Base-by-base conservation (phyloP, 2,113 vertebrate genomes). In the Trinectes maculatus region DNA sequence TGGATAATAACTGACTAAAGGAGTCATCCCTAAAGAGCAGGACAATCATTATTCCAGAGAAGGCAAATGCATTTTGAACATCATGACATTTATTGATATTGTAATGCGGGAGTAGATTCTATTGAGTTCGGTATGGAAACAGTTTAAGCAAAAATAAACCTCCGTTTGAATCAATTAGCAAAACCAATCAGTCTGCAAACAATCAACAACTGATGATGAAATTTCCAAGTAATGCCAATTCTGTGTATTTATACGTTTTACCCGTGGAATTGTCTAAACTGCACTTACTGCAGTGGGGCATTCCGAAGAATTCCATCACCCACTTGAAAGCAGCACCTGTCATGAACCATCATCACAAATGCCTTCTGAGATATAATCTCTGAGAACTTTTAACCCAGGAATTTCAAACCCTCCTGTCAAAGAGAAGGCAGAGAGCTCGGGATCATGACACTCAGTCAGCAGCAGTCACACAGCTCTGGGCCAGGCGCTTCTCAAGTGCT, bases 1-100 rank as follows among this genome's bases (percentile, higher is more conserved):
- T 1, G 21, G 26, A 69, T 61, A 47, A 58, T 59, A 75, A 55
- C 58, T 61, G 44, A 78, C n/a, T 65, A 21, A 59, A 19, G 64
- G 44, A 59, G 19, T 71, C 22, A 54, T 75, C 59, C 71, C 52
- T 51, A 33, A 71, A 77, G 89, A 94, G 90, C 84, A 89, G 87
- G 89, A 87, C 87, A 90, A 91, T 94, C 89, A 80, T 79, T 92
- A 94, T 90, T 93, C 92, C 91, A 91, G 87, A 89, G 92, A 91
- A 89, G 86, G 91, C 83, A 93, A 92, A 94, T 95, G 89, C 92
- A 94, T 95, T 94, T 94, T 91, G 10, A 65, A 66, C 10, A 8
- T 25, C 44, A 29, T 74, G 63, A 80, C 58, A 68, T 72, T 64
- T 77, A 78, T 74, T 77, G 60, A 73, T 69, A 58, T 61, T 44